Conservation (phyloP, 1,140 invertebrate species). For the Gryllus bimaculatus region DNA sequence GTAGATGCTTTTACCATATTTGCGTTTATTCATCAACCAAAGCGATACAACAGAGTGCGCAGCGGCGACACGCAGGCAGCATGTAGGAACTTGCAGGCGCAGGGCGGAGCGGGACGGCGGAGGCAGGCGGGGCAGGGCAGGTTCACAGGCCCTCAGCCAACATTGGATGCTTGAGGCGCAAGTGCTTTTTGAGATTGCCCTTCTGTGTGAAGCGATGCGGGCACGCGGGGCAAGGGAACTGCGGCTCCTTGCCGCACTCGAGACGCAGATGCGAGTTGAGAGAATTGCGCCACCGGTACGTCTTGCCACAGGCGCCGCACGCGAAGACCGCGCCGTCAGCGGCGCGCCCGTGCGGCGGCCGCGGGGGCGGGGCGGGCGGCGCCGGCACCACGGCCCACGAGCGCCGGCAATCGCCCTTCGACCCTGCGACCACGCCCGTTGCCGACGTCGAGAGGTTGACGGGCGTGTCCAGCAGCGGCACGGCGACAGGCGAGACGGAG, state of each 20-base stretch:
- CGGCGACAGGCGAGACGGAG: neutral
- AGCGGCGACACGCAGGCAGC: no score
- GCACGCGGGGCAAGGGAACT: slow-evolving; percentile 33
- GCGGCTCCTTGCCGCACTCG: slow-evolving; percentile 36
- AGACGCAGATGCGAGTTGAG: slow-evolving; percentile 35
- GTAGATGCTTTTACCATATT: neutral
- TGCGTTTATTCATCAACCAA: neutral
- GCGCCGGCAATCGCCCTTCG: neutral
- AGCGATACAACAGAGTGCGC: neutral
- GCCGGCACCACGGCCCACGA: neutral
- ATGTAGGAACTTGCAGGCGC: neutral
- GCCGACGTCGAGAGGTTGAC: neutral
- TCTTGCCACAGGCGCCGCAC: slow-evolving; percentile 26
- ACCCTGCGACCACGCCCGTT: neutral
- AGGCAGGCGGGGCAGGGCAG: no score
- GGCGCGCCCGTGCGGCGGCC: no score
- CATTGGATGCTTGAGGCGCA: slow-evolving; percentile 11
- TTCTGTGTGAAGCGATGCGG: slow-evolving; percentile 31
- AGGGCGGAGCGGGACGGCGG: no score
- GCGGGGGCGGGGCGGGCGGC: no score
- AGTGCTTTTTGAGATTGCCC: slow-evolving; percentile 23
- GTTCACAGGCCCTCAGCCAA: neutral
- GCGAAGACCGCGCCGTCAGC: neutral
- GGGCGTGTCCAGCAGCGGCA: neutral
- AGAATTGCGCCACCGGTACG: slow-evolving; percentile 33